Base-by-base conservation (phyloP, 2,888 invertebrate genomes). In the Melanostoma scalare region DNA sequence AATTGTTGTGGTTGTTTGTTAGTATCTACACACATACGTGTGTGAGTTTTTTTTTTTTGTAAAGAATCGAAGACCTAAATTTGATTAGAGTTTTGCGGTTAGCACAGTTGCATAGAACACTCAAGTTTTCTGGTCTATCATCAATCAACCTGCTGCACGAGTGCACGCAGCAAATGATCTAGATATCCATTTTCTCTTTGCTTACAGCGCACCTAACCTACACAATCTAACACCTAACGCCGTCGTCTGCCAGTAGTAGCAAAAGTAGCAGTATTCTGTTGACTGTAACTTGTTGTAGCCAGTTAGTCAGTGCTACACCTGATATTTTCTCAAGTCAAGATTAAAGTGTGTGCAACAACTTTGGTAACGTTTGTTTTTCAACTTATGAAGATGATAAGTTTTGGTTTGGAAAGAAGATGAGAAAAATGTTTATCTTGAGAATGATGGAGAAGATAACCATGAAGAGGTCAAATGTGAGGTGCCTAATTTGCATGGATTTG, bases 121-220 rank as follows among this genome's bases (percentile, higher is more conserved):
- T 60, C 3, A 68, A 61, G 74, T 61, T 67, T 38, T 60, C 42
- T 42, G 3, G 31, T 31, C 48, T 67, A 67, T 69, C 38, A 67
- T 76, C 38, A 46, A 68, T 63, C 63, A 52, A 75, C 68, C 56
- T 56, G 74, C 61, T 63, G 35, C 40, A 52, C 35, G 8, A 42
- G 35, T 65, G 58, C 76, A 80, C 71, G 80, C 81, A 81, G 76
- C 67, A 65, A 55, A 42, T 76, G 76, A 76, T 72, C 81, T 72
- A 81, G 81, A 81, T 80, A 71, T 46, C 46, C 44, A 48, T 60
- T 71, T 48, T 44, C 2, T 8, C 36, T 30, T 33, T 65, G 6
- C 48, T 1, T 20, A 20, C 20, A 20, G 20, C 20, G 20, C 20
- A 20, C 20, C 20, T 20, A 20, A 20, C 20, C 20, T 20, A 20